These are phyloP conservation scores for Pediacus dermestoides DNA, from an alignment of 2,888 invertebrate species.

Conservation along the genomic window DNA sequence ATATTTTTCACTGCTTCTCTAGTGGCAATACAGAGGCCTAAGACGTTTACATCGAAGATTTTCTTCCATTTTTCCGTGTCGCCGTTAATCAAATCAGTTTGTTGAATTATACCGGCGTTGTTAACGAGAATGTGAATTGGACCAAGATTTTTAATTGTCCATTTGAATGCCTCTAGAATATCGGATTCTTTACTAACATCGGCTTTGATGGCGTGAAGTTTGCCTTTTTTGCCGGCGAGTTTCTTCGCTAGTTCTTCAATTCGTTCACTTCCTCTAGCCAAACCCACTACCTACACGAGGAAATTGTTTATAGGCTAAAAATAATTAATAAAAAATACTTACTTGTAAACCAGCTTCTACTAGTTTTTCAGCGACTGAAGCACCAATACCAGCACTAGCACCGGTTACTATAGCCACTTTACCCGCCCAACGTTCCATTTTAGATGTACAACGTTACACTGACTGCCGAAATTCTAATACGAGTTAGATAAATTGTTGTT, in stretches of 20 bases:
- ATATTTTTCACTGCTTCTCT: no score
- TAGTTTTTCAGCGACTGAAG: not conserved
- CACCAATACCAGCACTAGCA: slow-evolving; percentile 2
- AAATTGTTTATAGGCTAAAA: no score
- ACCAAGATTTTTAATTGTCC: slow-evolving; percentile 10
- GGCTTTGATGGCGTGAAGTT: slow-evolving; percentile 8
- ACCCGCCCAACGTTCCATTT: slow-evolving; percentile 1
- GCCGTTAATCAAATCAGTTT: not conserved
- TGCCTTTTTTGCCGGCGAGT: slow-evolving; percentile 3
- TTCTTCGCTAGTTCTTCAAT: slow-evolving; percentile 9
- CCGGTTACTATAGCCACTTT: not conserved
- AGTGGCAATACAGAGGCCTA: no score
- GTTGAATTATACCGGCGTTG: not conserved
- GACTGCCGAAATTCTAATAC: no score
- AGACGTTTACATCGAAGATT: no score
- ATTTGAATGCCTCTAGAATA: slow-evolving; percentile 10
- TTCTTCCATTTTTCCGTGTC: not conserved
- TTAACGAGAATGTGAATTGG: slow-evolving; percentile 11
- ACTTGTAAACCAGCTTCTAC: not conserved
- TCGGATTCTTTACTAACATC: slow-evolving; percentile 11
- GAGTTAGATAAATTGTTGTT: no score
- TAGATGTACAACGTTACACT: no score
- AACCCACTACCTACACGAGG: not conserved
- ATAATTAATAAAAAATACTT: no score
- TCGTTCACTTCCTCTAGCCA: slow-evolving; percentile 4